phyloP scores from a whole-genome alignment of 1,140 invertebrate species.

The Micrasema longulum region DNA sequence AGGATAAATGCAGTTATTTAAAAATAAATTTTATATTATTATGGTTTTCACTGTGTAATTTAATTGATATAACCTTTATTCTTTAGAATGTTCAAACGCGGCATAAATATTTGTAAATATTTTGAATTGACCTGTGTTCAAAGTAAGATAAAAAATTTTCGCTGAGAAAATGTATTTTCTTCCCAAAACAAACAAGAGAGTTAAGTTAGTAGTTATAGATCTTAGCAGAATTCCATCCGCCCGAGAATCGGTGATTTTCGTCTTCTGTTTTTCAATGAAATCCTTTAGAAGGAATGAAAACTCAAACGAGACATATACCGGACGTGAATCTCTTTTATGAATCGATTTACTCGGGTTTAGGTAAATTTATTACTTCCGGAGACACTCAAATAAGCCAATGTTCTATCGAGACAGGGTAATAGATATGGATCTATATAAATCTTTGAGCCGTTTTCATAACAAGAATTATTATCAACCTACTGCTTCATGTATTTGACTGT shows the following conservation, averaged over 20 bases:
- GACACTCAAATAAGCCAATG: constrained; percentile 11
- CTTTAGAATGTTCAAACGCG: too few relatives aligned
- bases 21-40: too few relatives aligned
- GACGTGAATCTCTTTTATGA: constrained; percentile 29
- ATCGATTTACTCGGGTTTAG: constrained; percentile 18
- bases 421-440: neutral
- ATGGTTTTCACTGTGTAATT: too few relatives aligned
- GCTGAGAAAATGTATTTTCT: neutral
- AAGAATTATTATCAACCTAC: too few relatives aligned
- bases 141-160: neutral
- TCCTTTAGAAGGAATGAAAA: neutral
- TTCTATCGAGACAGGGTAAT: neutral
- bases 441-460: too few relatives aligned
- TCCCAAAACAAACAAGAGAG: neutral
- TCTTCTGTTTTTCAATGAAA: constrained; percentile 29
- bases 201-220: too few relatives aligned
- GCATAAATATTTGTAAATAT: too few relatives aligned
- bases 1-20: too few relatives aligned
- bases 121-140: too few relatives aligned
- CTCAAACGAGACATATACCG: constrained; percentile 14
- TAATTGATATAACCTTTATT: too few relatives aligned
- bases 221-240: neutral
- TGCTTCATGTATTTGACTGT: too few relatives aligned
- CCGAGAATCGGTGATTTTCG: constrained; percentile 23
- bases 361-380: constrained; percentile 23